A percentile compares a stretch with the other conserved stretches of the same genome.
These are phyloP conservation scores for Sterna hirundo DNA, from an alignment of 2,113 vertebrate genomes.

Conservation along the genomic window DNA sequence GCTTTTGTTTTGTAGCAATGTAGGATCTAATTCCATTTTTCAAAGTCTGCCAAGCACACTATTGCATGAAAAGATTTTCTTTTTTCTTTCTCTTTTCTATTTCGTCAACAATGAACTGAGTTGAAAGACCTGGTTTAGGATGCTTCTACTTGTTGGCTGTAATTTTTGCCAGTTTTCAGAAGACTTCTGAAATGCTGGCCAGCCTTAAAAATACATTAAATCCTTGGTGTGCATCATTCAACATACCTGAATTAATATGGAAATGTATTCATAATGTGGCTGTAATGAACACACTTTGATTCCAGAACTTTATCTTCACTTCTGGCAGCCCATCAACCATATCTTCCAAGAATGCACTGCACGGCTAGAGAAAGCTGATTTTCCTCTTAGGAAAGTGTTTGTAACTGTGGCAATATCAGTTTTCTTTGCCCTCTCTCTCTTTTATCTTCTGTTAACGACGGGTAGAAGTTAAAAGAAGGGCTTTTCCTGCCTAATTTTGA, in stretches of 20 bases:
- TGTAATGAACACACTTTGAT: constrained; percentile 5
- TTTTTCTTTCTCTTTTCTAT: neutral
- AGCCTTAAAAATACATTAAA: constrained; percentile 7
- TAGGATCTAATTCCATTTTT: constrained; percentile 28
- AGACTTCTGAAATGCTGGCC: constrained; percentile 18
- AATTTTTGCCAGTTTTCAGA: neutral
- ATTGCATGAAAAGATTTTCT: neutral
- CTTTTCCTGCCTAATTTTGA: neutral
- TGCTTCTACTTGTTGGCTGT: neutral
- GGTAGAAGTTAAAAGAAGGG: neutral
- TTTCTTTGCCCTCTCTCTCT: neutral
- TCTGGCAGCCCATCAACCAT: neutral
- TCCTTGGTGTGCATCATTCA: neutral
- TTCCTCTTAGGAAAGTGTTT: neutral
- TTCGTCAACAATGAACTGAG: neutral
- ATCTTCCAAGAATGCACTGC: neutral
- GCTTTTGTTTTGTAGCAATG: neutral
- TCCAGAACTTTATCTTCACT: constrained; percentile 23
- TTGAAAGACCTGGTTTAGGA: neutral
- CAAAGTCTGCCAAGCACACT: neutral
- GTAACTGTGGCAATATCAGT: neutral
- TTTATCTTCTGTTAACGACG: neutral
- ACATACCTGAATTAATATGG: constrained; percentile 28
- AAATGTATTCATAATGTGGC: constrained; percentile 1
- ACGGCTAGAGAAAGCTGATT: neutral